Percentiles rank a stretch among this genome's conserved stretches.
These are phyloP conservation scores for Sisor rabdophorus DNA, from an alignment of 2,113 vertebrate genomes.

Conservation along the genomic window DNA sequence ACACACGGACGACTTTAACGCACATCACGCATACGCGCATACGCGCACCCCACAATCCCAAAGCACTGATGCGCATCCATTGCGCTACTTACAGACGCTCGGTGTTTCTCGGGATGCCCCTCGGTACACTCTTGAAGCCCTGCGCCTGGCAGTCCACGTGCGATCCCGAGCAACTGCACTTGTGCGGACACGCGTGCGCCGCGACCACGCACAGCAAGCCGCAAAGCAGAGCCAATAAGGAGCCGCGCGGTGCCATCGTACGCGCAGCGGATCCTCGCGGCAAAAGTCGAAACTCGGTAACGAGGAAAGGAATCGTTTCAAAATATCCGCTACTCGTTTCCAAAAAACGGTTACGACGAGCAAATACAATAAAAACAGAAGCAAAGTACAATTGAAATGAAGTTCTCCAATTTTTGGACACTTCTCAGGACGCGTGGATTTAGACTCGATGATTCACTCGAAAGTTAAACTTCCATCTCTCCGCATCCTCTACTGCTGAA, in stretches of 20 bases:
- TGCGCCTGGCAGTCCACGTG: constrained; percentile 97
- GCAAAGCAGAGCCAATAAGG: constrained; percentile 65
- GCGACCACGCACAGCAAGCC: constrained; percentile 67
- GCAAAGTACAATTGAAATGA: background rate
- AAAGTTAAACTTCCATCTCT: constrained; percentile 34
- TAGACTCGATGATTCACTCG: constrained; percentile 23
- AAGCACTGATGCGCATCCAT: background rate
- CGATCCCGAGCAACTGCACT: constrained; percentile 93
- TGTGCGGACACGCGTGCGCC: constrained; percentile 84
- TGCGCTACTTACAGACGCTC: constrained; percentile 87
- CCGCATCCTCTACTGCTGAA: constrained; percentile 34
- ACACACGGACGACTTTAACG: background rate
- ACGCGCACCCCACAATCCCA: background rate
- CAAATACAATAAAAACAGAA: background rate
- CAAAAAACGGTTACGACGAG: background rate
- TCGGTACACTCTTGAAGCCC: constrained; percentile 83
- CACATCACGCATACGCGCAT: background rate
- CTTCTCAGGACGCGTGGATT: constrained; percentile 43
- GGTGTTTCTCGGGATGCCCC: constrained; percentile 88
- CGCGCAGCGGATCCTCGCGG: constrained; percentile 44
- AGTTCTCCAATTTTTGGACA: constrained; percentile 30
- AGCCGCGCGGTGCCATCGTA: constrained; percentile 69
- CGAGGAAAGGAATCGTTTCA: background rate
- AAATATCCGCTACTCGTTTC: constrained; percentile 40
- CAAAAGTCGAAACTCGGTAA: background rate